phyloP scores from a whole-genome alignment of 1,140 invertebrate species.

The Hycleus cichorii region DNA sequence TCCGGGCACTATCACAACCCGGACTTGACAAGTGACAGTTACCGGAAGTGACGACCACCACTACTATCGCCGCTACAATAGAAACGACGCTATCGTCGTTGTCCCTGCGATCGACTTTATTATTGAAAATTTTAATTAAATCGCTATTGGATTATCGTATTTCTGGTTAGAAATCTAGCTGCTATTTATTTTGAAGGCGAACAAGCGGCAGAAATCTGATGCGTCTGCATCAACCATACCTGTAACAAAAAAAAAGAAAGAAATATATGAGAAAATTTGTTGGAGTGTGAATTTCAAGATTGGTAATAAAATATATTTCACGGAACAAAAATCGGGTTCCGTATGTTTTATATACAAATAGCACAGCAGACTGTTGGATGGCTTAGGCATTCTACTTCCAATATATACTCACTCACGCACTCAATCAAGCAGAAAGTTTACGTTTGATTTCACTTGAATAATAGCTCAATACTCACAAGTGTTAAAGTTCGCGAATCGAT shows the following conservation, averaged over 20 bases:
- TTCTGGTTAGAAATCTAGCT: no score
- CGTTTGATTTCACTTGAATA: conserved; percentile 38
- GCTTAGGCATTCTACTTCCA: conserved; percentile 13
- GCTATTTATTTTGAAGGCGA: no score
- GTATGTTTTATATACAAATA: conserved; percentile 17
- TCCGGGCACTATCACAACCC: conserved; percentile 19
- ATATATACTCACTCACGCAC: conserved; percentile 27
- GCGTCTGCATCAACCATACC: conserved; percentile 12
- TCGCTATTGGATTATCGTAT: no score
- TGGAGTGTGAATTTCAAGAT: conserved; percentile 19
- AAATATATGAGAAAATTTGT: conserved; percentile 23
- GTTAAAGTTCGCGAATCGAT: conserved; percentile 32
- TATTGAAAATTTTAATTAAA: no score
- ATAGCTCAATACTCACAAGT: conserved; percentile 34
- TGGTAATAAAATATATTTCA: conserved; percentile 18
- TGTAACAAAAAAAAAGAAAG: conserved; percentile 19
- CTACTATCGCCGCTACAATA: neutral
- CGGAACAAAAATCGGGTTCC: conserved; percentile 8
- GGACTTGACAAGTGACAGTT: conserved; percentile 28
- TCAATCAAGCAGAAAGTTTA: conserved; percentile 35
- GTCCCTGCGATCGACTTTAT: no score
- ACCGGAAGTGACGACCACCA: conserved; percentile 19
- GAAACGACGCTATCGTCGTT: neutral
- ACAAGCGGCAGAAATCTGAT: neutral
- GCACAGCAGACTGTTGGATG: conserved; percentile 4